Conservation (phyloP, 2,797 vertebrate species). For the Characodon lateralis region DNA sequence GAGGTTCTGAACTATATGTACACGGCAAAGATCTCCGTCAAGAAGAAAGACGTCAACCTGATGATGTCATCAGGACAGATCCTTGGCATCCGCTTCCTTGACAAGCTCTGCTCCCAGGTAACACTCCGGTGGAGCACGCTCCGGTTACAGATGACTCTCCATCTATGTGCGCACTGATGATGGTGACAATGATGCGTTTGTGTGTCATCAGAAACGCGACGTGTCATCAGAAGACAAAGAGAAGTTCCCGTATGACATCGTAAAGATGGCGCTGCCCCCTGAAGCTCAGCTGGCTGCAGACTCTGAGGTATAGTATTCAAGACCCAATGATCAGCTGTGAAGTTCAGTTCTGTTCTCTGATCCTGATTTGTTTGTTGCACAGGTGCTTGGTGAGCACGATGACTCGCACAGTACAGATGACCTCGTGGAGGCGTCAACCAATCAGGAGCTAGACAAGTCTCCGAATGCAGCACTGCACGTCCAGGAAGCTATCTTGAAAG, state of each 20-base stretch:
- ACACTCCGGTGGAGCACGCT: neutral
- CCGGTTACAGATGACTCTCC: neutral
- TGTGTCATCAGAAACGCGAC: constrained; percentile 89
- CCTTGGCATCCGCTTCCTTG: constrained; percentile 94
- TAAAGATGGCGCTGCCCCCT: constrained; percentile 92
- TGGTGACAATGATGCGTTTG: neutral
- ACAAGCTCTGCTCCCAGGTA: constrained; percentile 93
- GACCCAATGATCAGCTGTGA: neutral
- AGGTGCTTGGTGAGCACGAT: constrained; percentile 90
- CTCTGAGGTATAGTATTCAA: constrained; percentile 78
- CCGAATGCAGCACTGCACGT: constrained; percentile 90
- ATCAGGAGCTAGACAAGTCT: constrained; percentile 93
- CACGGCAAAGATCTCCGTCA: constrained; percentile 94
- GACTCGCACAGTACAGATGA: constrained; percentile 87
- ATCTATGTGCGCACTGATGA: neutral
- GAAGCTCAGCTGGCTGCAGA: constrained; percentile 90
- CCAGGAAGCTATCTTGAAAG: constrained; percentile 95
- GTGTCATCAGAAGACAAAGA: constrained; percentile 90
- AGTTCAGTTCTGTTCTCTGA: neutral
- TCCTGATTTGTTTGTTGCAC: constrained; percentile 19
- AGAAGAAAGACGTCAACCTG: constrained; percentile 95
- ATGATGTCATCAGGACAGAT: constrained; percentile 99
- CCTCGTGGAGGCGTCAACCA: constrained; percentile 88
- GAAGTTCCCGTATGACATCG: constrained; percentile 88
- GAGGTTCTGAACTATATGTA: constrained; percentile 99